These are phyloP conservation scores for human (Homo sapiens) DNA, from an alignment of 2,113 vertebrate species.

Conservation along the genomic window DNA sequence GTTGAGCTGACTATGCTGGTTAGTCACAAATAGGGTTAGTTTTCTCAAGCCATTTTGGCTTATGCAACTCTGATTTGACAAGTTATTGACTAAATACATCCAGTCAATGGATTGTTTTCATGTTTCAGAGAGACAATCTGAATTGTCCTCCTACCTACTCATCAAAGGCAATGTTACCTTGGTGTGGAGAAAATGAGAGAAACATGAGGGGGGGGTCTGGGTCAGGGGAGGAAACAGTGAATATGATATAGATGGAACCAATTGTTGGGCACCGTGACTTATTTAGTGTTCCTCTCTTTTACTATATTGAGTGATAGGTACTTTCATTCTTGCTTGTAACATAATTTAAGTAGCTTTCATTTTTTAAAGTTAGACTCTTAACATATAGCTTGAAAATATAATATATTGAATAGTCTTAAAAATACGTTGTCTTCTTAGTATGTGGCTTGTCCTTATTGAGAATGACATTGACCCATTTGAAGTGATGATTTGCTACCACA, in stretches of 20 bases:
- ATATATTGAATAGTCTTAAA: not conserved
- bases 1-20: not conserved
- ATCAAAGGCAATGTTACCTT: not conserved
- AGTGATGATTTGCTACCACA: not conserved
- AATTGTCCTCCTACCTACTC: not conserved
- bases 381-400: not conserved
- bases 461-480: not conserved
- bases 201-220: too few species aligned
- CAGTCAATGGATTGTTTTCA: not conserved
- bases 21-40: not conserved
- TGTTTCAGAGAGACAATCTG: not conserved
- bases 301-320: not conserved
- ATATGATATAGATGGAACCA: not conserved
- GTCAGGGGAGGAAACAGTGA: not conserved
- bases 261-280: not conserved
- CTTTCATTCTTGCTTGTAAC: conserved; percentile 4
- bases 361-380: not conserved
- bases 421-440: not conserved
- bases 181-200: not conserved
- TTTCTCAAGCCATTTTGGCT: not conserved
- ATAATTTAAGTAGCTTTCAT: not conserved
- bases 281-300: not conserved
- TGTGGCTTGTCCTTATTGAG: not conserved
- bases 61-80: not conserved
- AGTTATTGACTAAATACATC: not conserved